Evolutionary conservation across 1,140 invertebrate species (phyloP).

Genomic region (Drosophila mauritiana): DNA sequence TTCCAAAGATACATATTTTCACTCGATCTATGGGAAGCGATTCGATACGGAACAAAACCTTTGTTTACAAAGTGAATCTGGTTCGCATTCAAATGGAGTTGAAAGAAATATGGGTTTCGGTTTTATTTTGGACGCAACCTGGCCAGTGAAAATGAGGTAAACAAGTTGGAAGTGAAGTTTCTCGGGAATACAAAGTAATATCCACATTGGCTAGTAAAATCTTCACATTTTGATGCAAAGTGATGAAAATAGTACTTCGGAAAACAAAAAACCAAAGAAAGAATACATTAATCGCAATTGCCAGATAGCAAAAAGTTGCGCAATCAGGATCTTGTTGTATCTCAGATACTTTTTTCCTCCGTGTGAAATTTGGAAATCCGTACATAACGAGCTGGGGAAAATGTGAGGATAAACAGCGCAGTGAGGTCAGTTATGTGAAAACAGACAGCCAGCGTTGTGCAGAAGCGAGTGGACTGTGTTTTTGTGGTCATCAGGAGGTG

Average conservation of each 20-base stretch:
- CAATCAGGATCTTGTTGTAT: not conserved
- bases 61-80: conserved; percentile 47
- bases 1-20: conserved; percentile 26
- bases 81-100: conserved; percentile 42
- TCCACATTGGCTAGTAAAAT: not conserved
- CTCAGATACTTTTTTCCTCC: not conserved
- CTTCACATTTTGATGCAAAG: not conserved
- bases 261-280: not conserved
- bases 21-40: not conserved
- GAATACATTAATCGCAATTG: no score
- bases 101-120: conserved; percentile 61
- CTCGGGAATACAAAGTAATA: not conserved
- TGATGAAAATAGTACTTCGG: not conserved
- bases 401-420: conserved; percentile 19
- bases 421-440: conserved; percentile 64
- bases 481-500: conserved; percentile 44
- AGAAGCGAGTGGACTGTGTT: conserved; percentile 21
- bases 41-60: conserved; percentile 8
- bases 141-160: conserved; percentile 20
- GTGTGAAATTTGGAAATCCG: conserved; percentile 41
- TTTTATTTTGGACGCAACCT: conserved; percentile 35
- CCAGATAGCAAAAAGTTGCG: no score
- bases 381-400: conserved; percentile 27
- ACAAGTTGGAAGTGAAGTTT: not conserved
- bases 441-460: conserved; percentile 42